Percentiles rank a stretch among this genome's conserved stretches.
These are phyloP conservation scores for Neotoxoptera formosana DNA, from an alignment of 1,140 invertebrate genomes.

Conservation along the genomic window DNA sequence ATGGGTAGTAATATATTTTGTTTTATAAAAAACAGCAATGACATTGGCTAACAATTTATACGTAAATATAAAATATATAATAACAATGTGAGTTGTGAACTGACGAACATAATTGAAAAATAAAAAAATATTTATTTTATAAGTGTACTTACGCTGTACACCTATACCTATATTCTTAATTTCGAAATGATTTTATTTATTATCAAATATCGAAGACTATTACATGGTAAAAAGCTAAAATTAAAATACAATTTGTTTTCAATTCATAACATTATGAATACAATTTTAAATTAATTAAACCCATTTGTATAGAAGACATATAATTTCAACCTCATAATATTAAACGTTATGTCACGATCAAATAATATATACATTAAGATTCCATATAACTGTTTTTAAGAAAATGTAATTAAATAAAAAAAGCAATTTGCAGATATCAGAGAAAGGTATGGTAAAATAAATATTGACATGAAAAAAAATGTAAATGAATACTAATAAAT, in stretches of 20 bases:
- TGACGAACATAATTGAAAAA: neutral
- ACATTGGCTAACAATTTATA: neutral
- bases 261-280: neutral
- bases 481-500: neutral
- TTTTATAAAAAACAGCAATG: neutral
- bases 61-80: neutral
- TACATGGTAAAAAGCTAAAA: neutral
- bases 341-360: neutral
- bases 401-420: neutral
- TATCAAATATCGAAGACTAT: neutral
- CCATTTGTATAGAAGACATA: conserved; percentile 12
- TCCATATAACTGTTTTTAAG: conserved; percentile 25
- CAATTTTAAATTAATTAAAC: neutral
- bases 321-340: conserved; percentile 18
- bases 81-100: neutral
- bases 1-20: neutral
- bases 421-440: neutral
- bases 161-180: neutral
- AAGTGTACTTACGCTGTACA: neutral
- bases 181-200: neutral
- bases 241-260: neutral
- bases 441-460: neutral
- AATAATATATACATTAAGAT: conserved; percentile 5
- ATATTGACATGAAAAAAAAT: neutral
- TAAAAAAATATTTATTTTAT: neutral